Evolutionary conservation across 2,888 invertebrate species (phyloP).

Genomic region (Nephrotoma appendiculata): DNA sequence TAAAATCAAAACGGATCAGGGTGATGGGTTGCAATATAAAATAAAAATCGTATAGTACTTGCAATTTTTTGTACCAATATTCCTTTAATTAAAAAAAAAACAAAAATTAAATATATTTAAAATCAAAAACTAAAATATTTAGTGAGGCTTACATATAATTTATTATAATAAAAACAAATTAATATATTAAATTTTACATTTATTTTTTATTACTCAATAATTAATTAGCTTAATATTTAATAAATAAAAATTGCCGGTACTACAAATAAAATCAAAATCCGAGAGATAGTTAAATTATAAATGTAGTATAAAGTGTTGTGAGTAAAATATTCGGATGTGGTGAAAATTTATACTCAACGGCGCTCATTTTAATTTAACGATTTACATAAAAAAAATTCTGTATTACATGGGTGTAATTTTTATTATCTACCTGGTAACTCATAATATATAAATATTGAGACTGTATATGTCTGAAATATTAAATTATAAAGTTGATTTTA

Average conservation of each 20-base stretch:
- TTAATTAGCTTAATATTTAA: not conserved
- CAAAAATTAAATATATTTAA: not conserved
- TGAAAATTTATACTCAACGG: not conserved
- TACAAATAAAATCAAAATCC: not conserved
- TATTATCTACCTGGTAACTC: not conserved
- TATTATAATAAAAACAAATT: not conserved
- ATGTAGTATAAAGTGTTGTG: not conserved
- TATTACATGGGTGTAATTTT: not conserved
- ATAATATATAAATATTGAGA: not conserved
- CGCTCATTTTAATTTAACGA: not conserved
- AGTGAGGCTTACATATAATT: not conserved
- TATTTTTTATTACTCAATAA: not conserved
- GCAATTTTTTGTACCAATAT: not conserved
- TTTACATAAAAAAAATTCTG: not conserved
- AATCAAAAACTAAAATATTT: not conserved
- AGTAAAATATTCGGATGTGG: not conserved
- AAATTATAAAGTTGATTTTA: not conserved
- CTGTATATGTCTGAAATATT: not conserved
- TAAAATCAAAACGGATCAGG: not conserved
- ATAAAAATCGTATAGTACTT: not conserved
- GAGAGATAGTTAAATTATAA: not conserved
- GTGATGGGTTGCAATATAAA: not conserved
- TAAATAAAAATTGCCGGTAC: not conserved
- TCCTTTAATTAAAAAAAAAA: not conserved
- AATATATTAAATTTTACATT: not conserved